Conservation (phyloP, 2,888 invertebrate genomes). For the Labia minor region DNA sequence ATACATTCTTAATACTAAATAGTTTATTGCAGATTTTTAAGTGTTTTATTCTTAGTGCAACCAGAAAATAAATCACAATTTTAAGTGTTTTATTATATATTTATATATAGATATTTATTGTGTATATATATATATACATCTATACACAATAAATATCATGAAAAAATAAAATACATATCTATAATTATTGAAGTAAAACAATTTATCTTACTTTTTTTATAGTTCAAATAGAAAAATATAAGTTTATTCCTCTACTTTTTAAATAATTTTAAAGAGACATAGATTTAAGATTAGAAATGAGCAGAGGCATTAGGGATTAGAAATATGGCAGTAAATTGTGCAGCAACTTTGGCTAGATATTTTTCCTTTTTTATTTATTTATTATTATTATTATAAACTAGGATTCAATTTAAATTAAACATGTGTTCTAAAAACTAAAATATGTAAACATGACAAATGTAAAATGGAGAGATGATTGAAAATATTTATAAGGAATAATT, state of each 20-base stretch:
- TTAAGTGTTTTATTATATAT: neutral
- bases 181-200: neutral
- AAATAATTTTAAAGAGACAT: neutral
- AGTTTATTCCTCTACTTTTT: slow-evolving; percentile 13
- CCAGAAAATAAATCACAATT: neutral
- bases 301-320: neutral
- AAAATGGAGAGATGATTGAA: neutral
- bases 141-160: neutral
- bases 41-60: neutral
- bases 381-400: too few relatives aligned
- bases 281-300: neutral
- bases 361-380: neutral
- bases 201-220: neutral
- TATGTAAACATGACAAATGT: neutral
- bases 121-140: too few relatives aligned
- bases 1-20: neutral
- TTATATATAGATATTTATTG: neutral
- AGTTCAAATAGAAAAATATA: slow-evolving; percentile 1
- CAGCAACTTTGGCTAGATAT: neutral
- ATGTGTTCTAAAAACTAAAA: neutral
- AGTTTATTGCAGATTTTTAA: neutral
- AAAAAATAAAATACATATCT: neutral
- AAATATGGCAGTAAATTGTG: slow-evolving; percentile 1
- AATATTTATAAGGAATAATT: neutral
- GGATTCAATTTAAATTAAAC: neutral